Conservation (phyloP, 1,140 invertebrate genomes). For the Aphaenogaster ashmeadi region DNA sequence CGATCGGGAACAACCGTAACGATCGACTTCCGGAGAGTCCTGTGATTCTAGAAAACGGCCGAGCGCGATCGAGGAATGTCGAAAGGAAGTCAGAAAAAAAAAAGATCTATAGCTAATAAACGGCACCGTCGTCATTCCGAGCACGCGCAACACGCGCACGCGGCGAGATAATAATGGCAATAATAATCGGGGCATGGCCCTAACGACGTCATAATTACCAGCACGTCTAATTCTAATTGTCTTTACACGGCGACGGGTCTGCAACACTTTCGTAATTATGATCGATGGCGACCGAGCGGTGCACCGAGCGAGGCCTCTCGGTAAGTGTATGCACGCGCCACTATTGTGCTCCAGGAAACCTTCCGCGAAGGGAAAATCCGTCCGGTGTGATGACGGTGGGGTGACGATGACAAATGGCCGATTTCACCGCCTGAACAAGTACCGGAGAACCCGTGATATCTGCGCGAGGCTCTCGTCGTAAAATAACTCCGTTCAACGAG, state of each 20-base stretch:
- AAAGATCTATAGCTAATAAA: constrained; percentile 29
- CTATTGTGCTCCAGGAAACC: constrained; percentile 59
- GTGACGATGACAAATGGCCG: constrained; percentile 70
- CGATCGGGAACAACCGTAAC: constrained; percentile 36
- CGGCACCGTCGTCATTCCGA: background rate
- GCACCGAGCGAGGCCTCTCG: constrained; percentile 9
- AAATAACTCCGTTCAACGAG: constrained; percentile 49
- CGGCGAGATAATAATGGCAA: constrained; percentile 61
- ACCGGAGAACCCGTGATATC: constrained; percentile 41
- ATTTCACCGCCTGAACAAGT: constrained; percentile 56
- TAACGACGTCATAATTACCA: constrained; percentile 67
- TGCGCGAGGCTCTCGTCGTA: constrained; percentile 27
- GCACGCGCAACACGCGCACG: background rate
- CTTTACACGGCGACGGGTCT: constrained; percentile 58
- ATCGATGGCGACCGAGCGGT: constrained; percentile 62
- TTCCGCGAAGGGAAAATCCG: constrained; percentile 65
- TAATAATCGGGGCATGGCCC: constrained; percentile 58
- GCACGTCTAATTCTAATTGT: constrained; percentile 72
- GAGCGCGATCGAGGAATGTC: background rate
- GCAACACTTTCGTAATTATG: constrained; percentile 74
- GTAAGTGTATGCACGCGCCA: constrained; percentile 51
- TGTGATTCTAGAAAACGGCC: constrained; percentile 9
- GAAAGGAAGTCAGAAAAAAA: background rate
- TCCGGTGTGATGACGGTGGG: constrained; percentile 36
- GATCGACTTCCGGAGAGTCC: constrained; percentile 19